Percentiles rank a stretch among this genome's conserved stretches.
Evolutionary conservation across 2,113 vertebrate species (phyloP).

Genomic region (Cryptomyrus ogoouensis): DNA sequence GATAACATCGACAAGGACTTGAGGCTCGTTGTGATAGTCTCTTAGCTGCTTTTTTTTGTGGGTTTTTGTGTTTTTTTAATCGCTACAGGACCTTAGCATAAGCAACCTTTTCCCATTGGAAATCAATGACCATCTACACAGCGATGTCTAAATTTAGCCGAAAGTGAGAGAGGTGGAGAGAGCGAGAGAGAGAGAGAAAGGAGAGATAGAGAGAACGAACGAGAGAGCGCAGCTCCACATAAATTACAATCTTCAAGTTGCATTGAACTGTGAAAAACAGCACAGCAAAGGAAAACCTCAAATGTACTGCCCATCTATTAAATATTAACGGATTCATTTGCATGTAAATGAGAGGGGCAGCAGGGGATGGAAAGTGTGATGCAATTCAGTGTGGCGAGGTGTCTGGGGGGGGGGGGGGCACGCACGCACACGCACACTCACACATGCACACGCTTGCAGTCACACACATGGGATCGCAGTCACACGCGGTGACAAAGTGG

Average conservation of each 20-base stretch:
- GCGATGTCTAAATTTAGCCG: conserved; percentile 87
- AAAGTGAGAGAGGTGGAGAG: conserved; percentile 45
- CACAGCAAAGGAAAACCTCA: conserved; percentile 61
- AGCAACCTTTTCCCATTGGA: conserved; percentile 51
- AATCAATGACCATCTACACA: conserved; percentile 77
- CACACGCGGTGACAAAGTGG: background rate
- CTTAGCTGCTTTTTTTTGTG: conserved; percentile 43
- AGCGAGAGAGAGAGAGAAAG: conserved; percentile 29
- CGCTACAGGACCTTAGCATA: conserved; percentile 56
- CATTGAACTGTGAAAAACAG: conserved; percentile 72
- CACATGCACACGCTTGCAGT: background rate
- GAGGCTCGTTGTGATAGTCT: conserved; percentile 22
- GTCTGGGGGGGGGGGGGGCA: conserved; percentile 44
- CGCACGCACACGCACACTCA: background rate
- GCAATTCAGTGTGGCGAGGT: conserved; percentile 56
- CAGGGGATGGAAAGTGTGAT: conserved; percentile 51
- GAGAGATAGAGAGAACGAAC: conserved; percentile 38
- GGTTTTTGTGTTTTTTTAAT: conserved; percentile 9
- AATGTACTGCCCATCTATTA: conserved; percentile 69
- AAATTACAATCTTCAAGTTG: conserved; percentile 87
- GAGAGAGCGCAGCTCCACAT: conserved; percentile 66
- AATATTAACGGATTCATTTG: conserved; percentile 75
- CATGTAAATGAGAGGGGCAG: conserved; percentile 70
- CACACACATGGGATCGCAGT: background rate
- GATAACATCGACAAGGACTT: conserved; percentile 32